Conservation (phyloP, 2,797 vertebrate species). For the Rhincodon typus region DNA sequence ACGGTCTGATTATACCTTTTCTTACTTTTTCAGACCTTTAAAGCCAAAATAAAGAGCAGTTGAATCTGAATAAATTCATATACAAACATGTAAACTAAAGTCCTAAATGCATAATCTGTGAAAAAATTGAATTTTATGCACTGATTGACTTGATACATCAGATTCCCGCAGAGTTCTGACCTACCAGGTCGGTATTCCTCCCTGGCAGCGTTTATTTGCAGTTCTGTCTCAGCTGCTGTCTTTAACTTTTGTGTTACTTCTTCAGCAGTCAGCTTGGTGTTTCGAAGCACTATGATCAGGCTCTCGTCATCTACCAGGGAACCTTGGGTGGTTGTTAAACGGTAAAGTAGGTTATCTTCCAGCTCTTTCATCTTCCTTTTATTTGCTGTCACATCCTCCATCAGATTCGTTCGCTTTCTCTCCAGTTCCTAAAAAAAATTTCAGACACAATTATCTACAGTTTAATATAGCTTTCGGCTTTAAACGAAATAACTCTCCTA, state of each 20-base stretch:
- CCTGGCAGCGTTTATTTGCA: constrained; percentile 83
- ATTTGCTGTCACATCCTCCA: constrained; percentile 83
- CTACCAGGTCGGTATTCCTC: constrained; percentile 89
- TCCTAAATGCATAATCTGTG: not conserved
- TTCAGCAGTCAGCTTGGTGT: constrained; percentile 82
- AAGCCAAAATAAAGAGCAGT: not conserved
- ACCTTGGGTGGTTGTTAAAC: constrained; percentile 80
- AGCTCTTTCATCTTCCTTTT: constrained; percentile 90
- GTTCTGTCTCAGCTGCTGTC: constrained; percentile 82
- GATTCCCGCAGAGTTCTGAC: constrained; percentile 36
- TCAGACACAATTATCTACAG: not conserved
- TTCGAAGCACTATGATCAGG: constrained; percentile 74
- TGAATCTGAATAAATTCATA: not conserved
- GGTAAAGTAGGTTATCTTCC: constrained; percentile 83
- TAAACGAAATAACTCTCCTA: not conserved
- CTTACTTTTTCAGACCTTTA: not conserved
- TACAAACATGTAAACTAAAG: not conserved
- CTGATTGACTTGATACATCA: not conserved
- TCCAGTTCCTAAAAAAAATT: constrained; percentile 73
- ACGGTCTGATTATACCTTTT: not conserved
- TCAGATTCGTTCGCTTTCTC: constrained; percentile 81
- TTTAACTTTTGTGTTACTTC: constrained; percentile 85
- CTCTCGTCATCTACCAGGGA: constrained; percentile 87
- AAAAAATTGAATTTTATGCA: not conserved
- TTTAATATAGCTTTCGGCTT: not conserved